phyloP scores from a whole-genome alignment of 2,113 vertebrate genomes.

The Turdus rufiventris region DNA sequence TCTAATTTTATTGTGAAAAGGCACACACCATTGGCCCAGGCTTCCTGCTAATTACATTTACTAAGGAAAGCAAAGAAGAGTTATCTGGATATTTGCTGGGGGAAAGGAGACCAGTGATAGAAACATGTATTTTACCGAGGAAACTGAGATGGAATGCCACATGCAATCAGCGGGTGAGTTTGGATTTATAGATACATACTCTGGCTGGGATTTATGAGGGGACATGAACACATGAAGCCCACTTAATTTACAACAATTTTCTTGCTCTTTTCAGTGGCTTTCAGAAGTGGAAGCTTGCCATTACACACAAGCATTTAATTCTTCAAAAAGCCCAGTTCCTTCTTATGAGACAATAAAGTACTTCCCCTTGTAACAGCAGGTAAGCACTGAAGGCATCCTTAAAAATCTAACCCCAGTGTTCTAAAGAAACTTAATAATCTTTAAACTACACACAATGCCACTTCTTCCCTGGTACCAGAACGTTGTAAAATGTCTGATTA shows the following conservation, averaged over 20 bases:
- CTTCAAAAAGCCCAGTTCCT: constrained; percentile 60
- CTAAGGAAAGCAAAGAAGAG: neutral
- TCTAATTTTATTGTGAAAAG: neutral
- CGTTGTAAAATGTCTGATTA: constrained; percentile 78
- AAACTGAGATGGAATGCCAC: neutral
- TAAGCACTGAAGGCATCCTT: constrained; percentile 66
- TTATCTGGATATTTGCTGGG: neutral
- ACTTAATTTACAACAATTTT: neutral
- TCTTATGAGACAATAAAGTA: constrained; percentile 72
- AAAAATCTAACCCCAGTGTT: constrained; percentile 67
- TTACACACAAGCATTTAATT: constrained; percentile 49
- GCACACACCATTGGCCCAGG: neutral
- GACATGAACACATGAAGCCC: neutral
- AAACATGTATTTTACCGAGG: neutral
- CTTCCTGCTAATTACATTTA: neutral
- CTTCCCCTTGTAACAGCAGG: constrained; percentile 70
- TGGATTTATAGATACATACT: neutral
- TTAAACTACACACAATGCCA: constrained; percentile 67
- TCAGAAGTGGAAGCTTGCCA: constrained; percentile 12
- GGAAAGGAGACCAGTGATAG: neutral
- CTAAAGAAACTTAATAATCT: constrained; percentile 72
- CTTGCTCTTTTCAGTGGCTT: constrained; percentile 4
- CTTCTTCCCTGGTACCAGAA: constrained; percentile 67
- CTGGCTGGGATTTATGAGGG: neutral
- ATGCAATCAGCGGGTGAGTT: neutral